phyloP scores from a whole-genome alignment of 2,113 vertebrate genomes.

The Stigmatopora nigra region DNA sequence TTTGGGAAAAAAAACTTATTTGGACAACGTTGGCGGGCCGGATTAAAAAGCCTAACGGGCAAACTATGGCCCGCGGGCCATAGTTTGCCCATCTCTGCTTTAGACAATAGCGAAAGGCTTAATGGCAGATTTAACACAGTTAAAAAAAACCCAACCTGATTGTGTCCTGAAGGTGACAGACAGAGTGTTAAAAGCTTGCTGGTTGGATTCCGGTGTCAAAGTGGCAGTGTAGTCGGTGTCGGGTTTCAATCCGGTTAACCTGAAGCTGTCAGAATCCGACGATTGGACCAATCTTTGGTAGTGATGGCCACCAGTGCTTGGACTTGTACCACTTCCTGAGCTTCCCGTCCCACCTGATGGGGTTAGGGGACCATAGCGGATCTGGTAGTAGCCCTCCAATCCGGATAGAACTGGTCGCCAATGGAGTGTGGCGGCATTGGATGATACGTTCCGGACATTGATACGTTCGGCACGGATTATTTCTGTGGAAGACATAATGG shows the following conservation, averaged over 20 bases:
- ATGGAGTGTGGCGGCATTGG: conserved; percentile 71
- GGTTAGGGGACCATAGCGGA: conserved; percentile 66
- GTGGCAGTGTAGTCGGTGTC: conserved; percentile 79
- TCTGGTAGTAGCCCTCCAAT: conserved; percentile 70
- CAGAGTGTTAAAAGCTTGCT: conserved; percentile 65
- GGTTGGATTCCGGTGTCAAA: conserved; percentile 77
- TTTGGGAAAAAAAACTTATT: too few relatives aligned
- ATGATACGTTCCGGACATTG: conserved; percentile 73
- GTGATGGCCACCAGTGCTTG: conserved; percentile 36
- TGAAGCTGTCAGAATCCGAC: conserved; percentile 62
- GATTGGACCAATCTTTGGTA: conserved; percentile 64
- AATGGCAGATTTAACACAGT: neutral
- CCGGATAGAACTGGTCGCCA: conserved; percentile 79
- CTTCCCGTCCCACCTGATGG: conserved; percentile 19
- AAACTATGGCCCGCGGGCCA: too few relatives aligned
- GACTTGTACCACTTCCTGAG: conserved; percentile 31
- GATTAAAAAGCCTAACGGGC: too few relatives aligned
- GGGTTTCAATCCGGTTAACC: conserved; percentile 69
- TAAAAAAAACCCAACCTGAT: conserved; percentile 61
- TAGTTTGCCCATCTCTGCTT: too few relatives aligned
- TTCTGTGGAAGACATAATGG: conserved; percentile 61
- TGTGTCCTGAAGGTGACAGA: conserved; percentile 76
- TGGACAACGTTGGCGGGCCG: too few relatives aligned
- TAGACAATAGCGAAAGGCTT: neutral
- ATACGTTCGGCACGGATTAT: conserved; percentile 77